Evolutionary conservation across 2,113 vertebrate species (phyloP).

Genomic region (Salvelinus namaycush): DNA sequence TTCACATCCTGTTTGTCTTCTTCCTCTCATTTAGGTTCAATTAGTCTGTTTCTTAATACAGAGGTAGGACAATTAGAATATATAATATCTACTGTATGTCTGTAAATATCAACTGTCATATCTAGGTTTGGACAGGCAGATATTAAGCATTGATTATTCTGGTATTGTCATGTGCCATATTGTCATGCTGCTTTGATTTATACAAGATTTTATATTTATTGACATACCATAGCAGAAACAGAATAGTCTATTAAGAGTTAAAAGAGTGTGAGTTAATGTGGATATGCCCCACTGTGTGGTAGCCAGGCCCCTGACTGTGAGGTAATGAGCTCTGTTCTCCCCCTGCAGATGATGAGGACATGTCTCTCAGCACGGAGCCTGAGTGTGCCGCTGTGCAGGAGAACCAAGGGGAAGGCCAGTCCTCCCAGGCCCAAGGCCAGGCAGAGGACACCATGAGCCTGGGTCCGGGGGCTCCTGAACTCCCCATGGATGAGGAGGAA

Average conservation of each 20-base stretch:
- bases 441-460: conserved; percentile 61
- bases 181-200: no score
- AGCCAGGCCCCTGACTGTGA: neutral
- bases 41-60: neutral
- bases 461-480: conserved; percentile 64
- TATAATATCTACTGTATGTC: no score
- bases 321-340: neutral
- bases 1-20: neutral
- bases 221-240: no score
- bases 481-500: conserved; percentile 43
- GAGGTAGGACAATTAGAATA: no score
- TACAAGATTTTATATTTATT: no score
- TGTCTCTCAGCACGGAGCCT: conserved; percentile 78
- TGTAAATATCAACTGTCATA: no score
- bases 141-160: neutral
- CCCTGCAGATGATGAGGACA: conserved; percentile 84
- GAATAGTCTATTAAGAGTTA: no score
- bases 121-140: no score
- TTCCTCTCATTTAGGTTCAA: neutral
- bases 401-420: conserved; percentile 51
- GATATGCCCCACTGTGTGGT: neutral
- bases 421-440: conserved; percentile 34
- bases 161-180: neutral
- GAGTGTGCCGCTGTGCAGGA: conserved; percentile 58
- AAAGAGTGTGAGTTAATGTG: no score